Conservation (phyloP, 2,797 vertebrate genomes). For the Oreochromis grahami region DNA sequence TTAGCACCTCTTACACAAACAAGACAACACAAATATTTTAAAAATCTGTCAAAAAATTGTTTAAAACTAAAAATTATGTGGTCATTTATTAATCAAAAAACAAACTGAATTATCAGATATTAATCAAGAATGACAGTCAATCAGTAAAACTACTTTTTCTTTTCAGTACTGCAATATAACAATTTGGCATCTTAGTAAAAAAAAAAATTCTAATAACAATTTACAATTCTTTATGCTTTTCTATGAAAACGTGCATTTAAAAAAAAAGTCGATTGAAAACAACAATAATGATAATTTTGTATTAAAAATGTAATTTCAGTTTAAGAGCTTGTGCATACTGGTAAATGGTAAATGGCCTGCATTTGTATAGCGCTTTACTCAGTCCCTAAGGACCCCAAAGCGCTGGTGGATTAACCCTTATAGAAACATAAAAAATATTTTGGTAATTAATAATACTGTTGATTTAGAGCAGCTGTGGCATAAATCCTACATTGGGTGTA, state of each 20-base stretch:
- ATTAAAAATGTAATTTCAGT: not conserved
- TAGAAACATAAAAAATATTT: not conserved
- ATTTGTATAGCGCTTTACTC: too few relatives aligned
- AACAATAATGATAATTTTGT: not conserved
- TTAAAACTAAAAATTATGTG: not conserved
- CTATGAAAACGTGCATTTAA: not conserved
- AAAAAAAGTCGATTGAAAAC: not conserved
- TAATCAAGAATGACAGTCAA: not conserved
- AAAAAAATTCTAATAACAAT: not conserved
- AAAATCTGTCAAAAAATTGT: not conserved
- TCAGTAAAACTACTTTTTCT: not conserved
- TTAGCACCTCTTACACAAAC: not conserved
- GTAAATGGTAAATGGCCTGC: not conserved
- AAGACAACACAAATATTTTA: not conserved
- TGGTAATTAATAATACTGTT: not conserved
- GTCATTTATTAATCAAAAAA: not conserved
- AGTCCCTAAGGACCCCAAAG: too few relatives aligned
- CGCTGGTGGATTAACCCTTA: not conserved
- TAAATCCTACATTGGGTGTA: not conserved
- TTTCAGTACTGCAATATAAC: not conserved
- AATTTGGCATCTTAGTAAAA: not conserved
- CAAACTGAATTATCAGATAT: not conserved
- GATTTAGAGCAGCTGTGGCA: not conserved
- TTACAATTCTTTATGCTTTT: not conserved
- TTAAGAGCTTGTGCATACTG: not conserved